A percentile compares a stretch with the other conserved stretches of the same genome.
Conservation (phyloP, 2,113 vertebrate genomes). For the Ranitomeya variabilis region DNA sequence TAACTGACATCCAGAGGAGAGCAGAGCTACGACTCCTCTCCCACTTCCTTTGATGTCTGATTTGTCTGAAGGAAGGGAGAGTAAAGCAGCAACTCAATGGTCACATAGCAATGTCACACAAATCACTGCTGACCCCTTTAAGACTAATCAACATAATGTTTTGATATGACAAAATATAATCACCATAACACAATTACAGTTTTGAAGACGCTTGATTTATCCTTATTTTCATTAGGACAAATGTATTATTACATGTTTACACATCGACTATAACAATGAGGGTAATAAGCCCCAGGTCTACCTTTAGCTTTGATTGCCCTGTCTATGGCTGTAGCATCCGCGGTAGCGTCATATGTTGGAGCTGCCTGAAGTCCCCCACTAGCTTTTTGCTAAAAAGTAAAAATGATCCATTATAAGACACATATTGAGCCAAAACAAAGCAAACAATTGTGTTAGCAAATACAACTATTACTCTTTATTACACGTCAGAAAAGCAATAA, state of each 20-base stretch:
- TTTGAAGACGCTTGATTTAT: too few relatives aligned
- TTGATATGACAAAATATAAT: too few relatives aligned
- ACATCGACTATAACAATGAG: not conserved
- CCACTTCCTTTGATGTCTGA: too few relatives aligned
- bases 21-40: too few relatives aligned
- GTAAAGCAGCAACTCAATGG: too few relatives aligned
- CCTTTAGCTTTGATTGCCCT: constrained; percentile 89
- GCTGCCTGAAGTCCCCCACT: constrained; percentile 60
- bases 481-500: not conserved
- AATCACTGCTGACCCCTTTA: too few relatives aligned
- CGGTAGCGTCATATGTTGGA: constrained; percentile 75
- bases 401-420: not conserved
- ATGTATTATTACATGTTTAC: not conserved
- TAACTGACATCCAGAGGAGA: too few relatives aligned
- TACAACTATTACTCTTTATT: not conserved
- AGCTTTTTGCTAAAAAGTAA: constrained; percentile 28
- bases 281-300: constrained; percentile 60
- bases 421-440: not conserved
- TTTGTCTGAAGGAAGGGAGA: too few relatives aligned
- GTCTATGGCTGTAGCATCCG: constrained; percentile 82
- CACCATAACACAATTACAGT: too few relatives aligned
- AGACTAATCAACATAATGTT: too few relatives aligned
- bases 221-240: not conserved
- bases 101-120: too few relatives aligned
- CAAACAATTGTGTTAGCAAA: not conserved